Base-by-base conservation (phyloP, 2,113 vertebrate species). In the Passer montanus region DNA sequence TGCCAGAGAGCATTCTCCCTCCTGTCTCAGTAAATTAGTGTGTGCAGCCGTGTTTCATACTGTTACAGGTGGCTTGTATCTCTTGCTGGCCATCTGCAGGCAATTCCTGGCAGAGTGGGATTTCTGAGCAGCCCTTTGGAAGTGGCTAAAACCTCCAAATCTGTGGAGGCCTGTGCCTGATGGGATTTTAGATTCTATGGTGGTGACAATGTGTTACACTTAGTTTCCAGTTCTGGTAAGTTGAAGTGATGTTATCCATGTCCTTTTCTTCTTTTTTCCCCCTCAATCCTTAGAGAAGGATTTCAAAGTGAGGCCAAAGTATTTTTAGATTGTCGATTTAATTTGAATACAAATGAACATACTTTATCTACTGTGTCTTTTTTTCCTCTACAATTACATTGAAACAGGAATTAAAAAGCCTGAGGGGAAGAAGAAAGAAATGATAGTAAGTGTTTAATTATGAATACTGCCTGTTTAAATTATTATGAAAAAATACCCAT, bases 361-460 rank as follows among this genome's bases (percentile, higher is more conserved):
- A 4, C 81, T 74, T 93, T 74, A 85, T 91, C 76, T 92, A 79
- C 31, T 84, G 35, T 76, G 73, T 86, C 58, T 69, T 83, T 91
- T 67, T 87, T 58, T 87, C 16, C 30, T 87, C 33, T 95, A 52
- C 94, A 98, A 98, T 86, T 98, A 98, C 80, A 89, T 46, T 94
- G 95, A 98, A 49, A 98, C 96, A 94, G 86, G 97, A 90, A 92
- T 95, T 91, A 97, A 98, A 95, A 98, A 97, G 94, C 97, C 98
- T 74, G 33, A 94, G 46, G 97, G 91, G 75, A 98, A 98, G 97
- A 98, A 94, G 76, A 98, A 85, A 80, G 62, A 94, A 70, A 97
- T 98, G 63, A 96, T 53, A 89, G 96, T 98, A 98, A 97, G 96
- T 97, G 31, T 94, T 93, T 67, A 60, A 82, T 75, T 90, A 84